Evolutionary conservation across 2,888 invertebrate genomes (phyloP), one percentile per base, ranked within the genome.

Genomic region (Mesorhabditis sp.): DNA sequence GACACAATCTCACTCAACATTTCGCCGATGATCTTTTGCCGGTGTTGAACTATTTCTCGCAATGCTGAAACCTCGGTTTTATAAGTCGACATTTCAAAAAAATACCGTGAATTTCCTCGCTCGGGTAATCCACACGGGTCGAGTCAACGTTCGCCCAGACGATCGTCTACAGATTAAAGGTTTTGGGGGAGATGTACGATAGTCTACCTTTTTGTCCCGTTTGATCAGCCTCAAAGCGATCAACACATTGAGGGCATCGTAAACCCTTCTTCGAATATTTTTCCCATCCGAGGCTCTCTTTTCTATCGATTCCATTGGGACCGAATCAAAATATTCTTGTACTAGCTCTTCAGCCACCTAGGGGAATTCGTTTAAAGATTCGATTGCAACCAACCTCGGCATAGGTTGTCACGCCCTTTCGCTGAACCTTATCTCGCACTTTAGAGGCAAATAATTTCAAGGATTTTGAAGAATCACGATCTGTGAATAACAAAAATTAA

Each of bases 161-260:
- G 28, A 28, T 28, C 28, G 28, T 28, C 28, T 28, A 28, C 28
- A 28, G 28, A 28, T 28, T 28, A 28, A 28, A 28, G 28, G 28
- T 28, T 28, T 28, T 28, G 28, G 28, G 28, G 28, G 28, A 28
- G 28, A 28, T 28, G 28, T 28, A 28, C 28, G 28, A 50, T 50
- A 50, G n/a, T 13, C n/a, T 50, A 50, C 58, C 58, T 50, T 50
- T 50, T 50, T 50, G 10, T 50, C 58, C n/a, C n/a, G 7, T 50
- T 10, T n/a, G 7, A 50, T n/a, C 7, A 50, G 7, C 7, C n/a
- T 50, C 58, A 50, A 50, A 10, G 58, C 58, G 58, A 50, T 50
- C 10, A 50, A n/a, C n/a, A 50, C 58, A 50, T 50, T 50, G 58
- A 50, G 58, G n/a, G 58, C 58, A 50, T 50, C 58, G 58, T 50